Base-by-base conservation (phyloP, 2,113 vertebrate genomes). In the Theropithecus gelada region DNA sequence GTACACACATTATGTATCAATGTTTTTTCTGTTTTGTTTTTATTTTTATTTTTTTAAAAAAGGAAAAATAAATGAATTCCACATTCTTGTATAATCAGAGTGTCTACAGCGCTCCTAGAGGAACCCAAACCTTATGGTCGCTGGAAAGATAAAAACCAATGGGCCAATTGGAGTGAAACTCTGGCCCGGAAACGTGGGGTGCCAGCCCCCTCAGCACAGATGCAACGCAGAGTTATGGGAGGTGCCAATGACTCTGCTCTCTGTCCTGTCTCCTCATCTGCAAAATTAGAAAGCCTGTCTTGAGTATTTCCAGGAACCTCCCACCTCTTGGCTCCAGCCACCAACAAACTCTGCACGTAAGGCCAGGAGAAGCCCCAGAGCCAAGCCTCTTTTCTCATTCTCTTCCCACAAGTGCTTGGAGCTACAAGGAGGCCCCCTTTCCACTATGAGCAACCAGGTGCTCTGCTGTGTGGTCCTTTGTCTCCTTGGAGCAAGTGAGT, bases 401-500 rank as follows among this genome's bases (percentile, higher is more conserved):
- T 78, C 79, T 83, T 68, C 30, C 40, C 55, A 14, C 6, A 25
- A 64, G 45, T 23, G 18, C 35, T 32, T 55, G 8, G 45, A 45
- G 20, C 35, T 8, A 9, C 32, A 0, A 27, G 72, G 8, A 23
- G 13, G 40, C 2, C 8, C 25, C 17, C 3, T 80, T 48, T 11
- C 45, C 50, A 45, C 22, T 22, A 94, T 97, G 97, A 25, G 27
- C 82, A 59, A 4, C 30, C 85, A 30, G 17, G 20, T 45, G 11
- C 14, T 97, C 25, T 95, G 52, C 64, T 59, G 64, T 5, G 0
- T 93, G 83, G 11, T 5, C 11, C 40, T 97, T 16, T 96, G 86
- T 93, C 72, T 96, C 27, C 87, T 98, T 0, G 3, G 59, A 80
- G 78, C 45, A 83, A 92, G 92, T 97, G 87, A 96, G 95, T 64